Conservation (phyloP, 2,888 invertebrate genomes). For the Sarcophaga variegata region DNA sequence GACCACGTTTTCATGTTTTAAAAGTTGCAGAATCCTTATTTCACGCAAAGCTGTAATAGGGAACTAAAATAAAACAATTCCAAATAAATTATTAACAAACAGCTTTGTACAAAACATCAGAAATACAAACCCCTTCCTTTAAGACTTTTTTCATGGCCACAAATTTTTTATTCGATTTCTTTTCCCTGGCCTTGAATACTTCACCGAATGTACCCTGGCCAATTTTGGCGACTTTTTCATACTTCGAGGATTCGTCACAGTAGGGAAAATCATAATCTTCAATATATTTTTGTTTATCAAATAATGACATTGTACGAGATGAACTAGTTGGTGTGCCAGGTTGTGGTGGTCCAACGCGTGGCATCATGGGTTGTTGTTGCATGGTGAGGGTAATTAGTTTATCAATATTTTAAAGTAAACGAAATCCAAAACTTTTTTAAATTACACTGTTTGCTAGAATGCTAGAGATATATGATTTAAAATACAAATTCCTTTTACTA, state of each 20-base stretch:
- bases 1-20: slow-evolving; percentile 98
- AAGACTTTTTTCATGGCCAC: slow-evolving; percentile 99
- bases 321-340: slow-evolving; percentile 71
- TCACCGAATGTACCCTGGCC: slow-evolving; percentile 99
- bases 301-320: slow-evolving; percentile 77
- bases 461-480: no score
- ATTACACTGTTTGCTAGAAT: no score
- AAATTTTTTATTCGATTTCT: slow-evolving; percentile 91
- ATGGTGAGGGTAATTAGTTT: not conserved
- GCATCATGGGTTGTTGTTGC: slow-evolving; percentile 62
- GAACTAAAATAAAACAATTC: slow-evolving; percentile 85
- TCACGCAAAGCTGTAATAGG: slow-evolving; percentile 99
- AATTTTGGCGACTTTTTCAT: slow-evolving; percentile 98
- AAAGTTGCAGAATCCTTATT: slow-evolving; percentile 95
- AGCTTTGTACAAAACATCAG: not conserved
- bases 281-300: slow-evolving; percentile 82
- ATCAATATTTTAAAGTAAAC: no score
- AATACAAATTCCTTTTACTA: no score
- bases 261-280: slow-evolving; percentile 81
- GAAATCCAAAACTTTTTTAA: no score
- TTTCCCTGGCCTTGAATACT: slow-evolving; percentile 97
- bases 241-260: slow-evolving; percentile 95
- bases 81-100: not conserved
- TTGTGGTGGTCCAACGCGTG: slow-evolving; percentile 68
- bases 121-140: slow-evolving; percentile 91